Base-by-base conservation (phyloP, 2,888 invertebrate genomes). In the Trichacis sp. region DNA sequence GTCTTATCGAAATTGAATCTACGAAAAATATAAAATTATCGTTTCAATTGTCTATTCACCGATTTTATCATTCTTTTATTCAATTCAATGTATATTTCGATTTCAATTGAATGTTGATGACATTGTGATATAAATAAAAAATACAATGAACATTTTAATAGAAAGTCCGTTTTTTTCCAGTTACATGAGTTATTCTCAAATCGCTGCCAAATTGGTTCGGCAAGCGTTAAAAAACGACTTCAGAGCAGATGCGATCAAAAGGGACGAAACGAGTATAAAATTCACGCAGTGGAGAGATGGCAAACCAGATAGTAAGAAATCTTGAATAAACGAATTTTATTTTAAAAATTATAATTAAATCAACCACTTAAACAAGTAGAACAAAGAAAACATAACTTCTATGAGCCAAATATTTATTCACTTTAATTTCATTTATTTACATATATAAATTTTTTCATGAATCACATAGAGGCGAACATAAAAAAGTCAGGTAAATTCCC, bases 161-260 rank as follows among this genome's bases (percentile, higher is more conserved):
- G n/a, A 9, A 42, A 53, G 36, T 36, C 17, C 6, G 24, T 11
- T 33, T 30, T 24, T 38, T 70, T 63, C 53, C 84, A 98, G 97
- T 87, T 98, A 98, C 88, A 93, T 98, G 85, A 95, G 95, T 87
- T 98, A 94, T 86, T 98, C 97, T 61, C 94, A 93, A 84, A 94
- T 98, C 80, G 96, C 97, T 78, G 97, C 97, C 17, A 90, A 88
- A 78, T 87, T 94, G 53, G 86, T 97, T 59, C 89, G 97, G 62
- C 88, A 90, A 79, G 89, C 94, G 11, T 84, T 97, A 73, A 97
- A 96, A 84, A 84, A 90, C 1, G 93, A 95, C 43, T 75, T 92
- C 0, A 89, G 88, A 72, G 86, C 85, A 17, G 95, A 94, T 19
- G 95, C 95, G 29, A 73, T 87, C 17, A 94, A 93, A 81, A 88